Percentiles rank a stretch among this genome's conserved stretches.
These are phyloP conservation scores for Tapirus terrestris DNA, from an alignment of 2,113 vertebrate species.

Conservation along the genomic window DNA sequence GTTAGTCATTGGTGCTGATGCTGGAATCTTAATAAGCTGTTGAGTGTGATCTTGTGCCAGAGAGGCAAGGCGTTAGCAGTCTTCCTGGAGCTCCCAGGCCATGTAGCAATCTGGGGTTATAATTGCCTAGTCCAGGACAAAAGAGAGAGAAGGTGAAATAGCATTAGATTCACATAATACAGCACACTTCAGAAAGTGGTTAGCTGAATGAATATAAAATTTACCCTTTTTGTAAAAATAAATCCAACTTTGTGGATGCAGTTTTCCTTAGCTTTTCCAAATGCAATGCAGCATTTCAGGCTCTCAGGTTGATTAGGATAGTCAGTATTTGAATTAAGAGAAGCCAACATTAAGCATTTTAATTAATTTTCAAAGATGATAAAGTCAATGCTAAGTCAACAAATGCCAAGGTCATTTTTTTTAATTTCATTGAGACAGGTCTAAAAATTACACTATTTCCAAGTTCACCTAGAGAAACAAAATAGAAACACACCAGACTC, in stretches of 20 bases:
- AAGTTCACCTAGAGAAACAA: neutral
- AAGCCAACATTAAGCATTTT: constrained; percentile 48
- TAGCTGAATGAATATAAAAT: constrained; percentile 71
- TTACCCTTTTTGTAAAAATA: neutral
- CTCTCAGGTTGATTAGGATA: neutral
- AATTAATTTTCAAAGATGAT: constrained; percentile 59
- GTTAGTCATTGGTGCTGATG: constrained; percentile 83
- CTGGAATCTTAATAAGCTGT: constrained; percentile 89
- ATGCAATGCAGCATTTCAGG: neutral
- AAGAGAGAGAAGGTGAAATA: constrained; percentile 81
- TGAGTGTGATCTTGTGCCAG: constrained; percentile 84
- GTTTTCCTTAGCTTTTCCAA: constrained; percentile 70
- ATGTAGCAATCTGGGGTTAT: constrained; percentile 84
- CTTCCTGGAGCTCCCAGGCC: constrained; percentile 80
- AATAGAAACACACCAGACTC: neutral
- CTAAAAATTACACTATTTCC: neutral
- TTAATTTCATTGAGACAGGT: neutral
- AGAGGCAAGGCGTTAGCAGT: constrained; percentile 84
- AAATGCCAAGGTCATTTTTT: neutral
- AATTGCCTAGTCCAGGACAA: constrained; percentile 85
- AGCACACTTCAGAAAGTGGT: constrained; percentile 53
- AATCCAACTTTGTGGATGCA: constrained; percentile 17
- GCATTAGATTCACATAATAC: constrained; percentile 77
- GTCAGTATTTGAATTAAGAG: neutral
- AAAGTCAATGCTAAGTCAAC: neutral